A percentile compares a stretch with the other conserved stretches of the same genome.
Evolutionary conservation across 2,888 invertebrate genomes (phyloP).

Genomic region (Heteromyza rotundicornis): DNA sequence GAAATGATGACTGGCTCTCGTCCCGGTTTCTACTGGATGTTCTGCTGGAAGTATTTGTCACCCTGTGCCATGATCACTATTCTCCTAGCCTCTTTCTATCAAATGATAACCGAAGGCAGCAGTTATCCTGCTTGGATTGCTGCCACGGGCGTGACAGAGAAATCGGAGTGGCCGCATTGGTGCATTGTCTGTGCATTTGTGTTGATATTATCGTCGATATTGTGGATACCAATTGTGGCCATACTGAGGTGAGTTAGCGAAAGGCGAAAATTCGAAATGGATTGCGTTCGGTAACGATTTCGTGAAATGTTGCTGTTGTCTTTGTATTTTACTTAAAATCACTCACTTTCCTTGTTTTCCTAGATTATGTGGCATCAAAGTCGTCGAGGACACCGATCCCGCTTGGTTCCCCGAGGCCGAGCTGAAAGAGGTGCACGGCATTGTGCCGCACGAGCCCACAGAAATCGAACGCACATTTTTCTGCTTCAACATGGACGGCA

Average conservation of each 20-base stretch:
- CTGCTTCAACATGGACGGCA: slow-evolving; percentile 83
- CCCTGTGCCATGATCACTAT: slow-evolving; percentile 89
- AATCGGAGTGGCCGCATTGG: slow-evolving; percentile 88
- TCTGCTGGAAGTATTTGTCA: slow-evolving; percentile 94
- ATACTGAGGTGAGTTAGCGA: slow-evolving; percentile 71
- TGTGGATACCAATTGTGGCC: slow-evolving; percentile 88
- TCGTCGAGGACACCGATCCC: slow-evolving; percentile 87
- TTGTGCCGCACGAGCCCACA: slow-evolving; percentile 83
- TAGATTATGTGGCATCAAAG: slow-evolving; percentile 78
- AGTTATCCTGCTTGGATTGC: slow-evolving; percentile 86
- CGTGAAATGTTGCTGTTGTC: slow-evolving; percentile 19
- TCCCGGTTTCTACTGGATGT: slow-evolving; percentile 88
- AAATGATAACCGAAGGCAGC: slow-evolving; percentile 80
- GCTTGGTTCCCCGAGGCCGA: slow-evolving; percentile 93
- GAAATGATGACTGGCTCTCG: slow-evolving; percentile 92
- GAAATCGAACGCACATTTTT: slow-evolving; percentile 79
- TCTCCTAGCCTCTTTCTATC: slow-evolving; percentile 80
- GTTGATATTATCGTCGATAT: slow-evolving; percentile 78
- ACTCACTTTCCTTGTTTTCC: no score
- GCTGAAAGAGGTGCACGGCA: slow-evolving; percentile 86
- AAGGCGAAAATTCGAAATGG: not conserved
- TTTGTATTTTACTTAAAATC: not conserved
- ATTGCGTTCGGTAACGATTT: not conserved
- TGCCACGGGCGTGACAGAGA: slow-evolving; percentile 73
- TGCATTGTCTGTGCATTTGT: slow-evolving; percentile 76